Percentiles rank a stretch among this genome's conserved stretches.
Evolutionary conservation across 2,797 vertebrate species (phyloP).

Genomic region (Gymnothorax reevesii): DNA sequence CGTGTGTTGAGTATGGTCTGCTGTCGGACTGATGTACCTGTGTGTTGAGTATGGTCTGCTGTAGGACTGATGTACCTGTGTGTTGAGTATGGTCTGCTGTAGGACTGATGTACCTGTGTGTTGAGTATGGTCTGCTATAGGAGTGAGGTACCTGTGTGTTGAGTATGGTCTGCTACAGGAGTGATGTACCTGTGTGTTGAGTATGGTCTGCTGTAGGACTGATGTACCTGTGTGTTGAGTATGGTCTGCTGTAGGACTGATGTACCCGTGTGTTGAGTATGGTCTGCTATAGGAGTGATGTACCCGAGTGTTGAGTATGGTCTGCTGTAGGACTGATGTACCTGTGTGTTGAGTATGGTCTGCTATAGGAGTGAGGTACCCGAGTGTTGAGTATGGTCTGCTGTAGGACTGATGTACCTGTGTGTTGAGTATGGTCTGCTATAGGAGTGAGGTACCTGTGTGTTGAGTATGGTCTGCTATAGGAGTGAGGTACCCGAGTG

Average conservation of each 20-base stretch:
- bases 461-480: conserved; percentile 88
- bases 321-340: conserved; percentile 76
- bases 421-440: conserved; percentile 88
- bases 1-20: conserved; percentile 90
- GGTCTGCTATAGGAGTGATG: conserved; percentile 72
- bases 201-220: conserved; percentile 81
- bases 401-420: conserved; percentile 77
- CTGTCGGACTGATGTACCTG: conserved; percentile 74
- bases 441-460: conserved; percentile 74
- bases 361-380: conserved; percentile 74
- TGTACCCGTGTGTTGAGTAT: conserved; percentile 86
- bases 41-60: conserved; percentile 88
- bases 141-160: conserved; percentile 81
- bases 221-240: conserved; percentile 83
- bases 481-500: conserved; percentile 76
- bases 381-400: conserved; percentile 90
- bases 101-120: conserved; percentile 80
- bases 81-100: conserved; percentile 87
- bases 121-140: conserved; percentile 85
- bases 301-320: conserved; percentile 89
- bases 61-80: conserved; percentile 78
- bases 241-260: conserved; percentile 80
- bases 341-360: conserved; percentile 90
- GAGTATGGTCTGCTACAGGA: conserved; percentile 83
- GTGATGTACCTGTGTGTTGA: conserved; percentile 83